Base-by-base conservation (phyloP, 2,888 invertebrate genomes). In the Sarcophaga subvicina region DNA sequence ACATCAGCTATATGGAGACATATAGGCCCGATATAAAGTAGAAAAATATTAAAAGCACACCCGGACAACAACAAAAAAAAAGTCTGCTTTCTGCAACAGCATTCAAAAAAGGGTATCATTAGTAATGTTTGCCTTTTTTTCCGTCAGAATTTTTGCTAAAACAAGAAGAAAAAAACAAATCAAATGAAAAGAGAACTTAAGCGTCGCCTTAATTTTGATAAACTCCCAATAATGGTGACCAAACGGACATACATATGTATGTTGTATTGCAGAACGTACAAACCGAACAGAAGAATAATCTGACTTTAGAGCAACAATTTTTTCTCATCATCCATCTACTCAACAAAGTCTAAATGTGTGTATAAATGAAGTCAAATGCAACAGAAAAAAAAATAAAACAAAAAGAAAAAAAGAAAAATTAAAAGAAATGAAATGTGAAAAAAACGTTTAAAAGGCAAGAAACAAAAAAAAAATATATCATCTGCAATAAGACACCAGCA, bases 91-190 rank as follows among this genome's bases (percentile, higher is more conserved):
- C 14, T 54, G 17, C 54, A 54, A 4, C 17, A 54, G n/a, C 71
- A 72, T 71, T 75, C 78, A 64, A 83, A 80, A 59, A 87, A 85
- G 86, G 84, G 79, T 85, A 83, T 88, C 88, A 88, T 88, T 86
- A 88, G 80, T 83, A 75, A 80, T 66, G 73, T 85, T 88, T 86
- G 76, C 10, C 37, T 5, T 54, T 37, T 22, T 14, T 6, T 27
- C 17, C 17, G 12, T 54, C 54, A 17, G 12, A 63, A 49, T 69
- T 27, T 62, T 59, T 66, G 60, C 45, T 60, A 66, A 76, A 47
- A 70, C 71, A 47, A 25, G 20, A 66, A 27, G n/a, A 47, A 66
- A 82, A 73, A 83, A 54, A 17, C 4, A 54, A 54, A 54, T 5
- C 14, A 45, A 37, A 37, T 37, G 37, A 37, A 37, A 37, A 37